Conservation (phyloP, 2,113 vertebrate genomes). For the Ictalurus furcatus region DNA sequence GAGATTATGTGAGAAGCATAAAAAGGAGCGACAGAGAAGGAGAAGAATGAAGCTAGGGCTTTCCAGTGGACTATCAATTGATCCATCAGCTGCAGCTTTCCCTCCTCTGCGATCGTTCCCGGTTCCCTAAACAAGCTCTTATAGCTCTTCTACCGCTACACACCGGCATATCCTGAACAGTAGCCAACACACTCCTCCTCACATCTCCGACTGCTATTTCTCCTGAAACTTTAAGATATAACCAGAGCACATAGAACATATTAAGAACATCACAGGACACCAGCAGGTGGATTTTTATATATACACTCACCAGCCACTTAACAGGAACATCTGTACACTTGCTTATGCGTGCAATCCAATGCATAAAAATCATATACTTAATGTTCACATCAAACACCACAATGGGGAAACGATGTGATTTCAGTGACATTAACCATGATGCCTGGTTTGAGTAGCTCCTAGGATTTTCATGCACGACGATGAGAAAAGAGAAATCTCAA, state of each 20-base stretch:
- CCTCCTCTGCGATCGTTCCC: background rate
- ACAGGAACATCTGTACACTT: background rate
- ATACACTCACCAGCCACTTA: background rate
- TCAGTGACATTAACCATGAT: background rate
- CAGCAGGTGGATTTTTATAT: background rate
- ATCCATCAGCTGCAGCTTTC: constrained; percentile 5
- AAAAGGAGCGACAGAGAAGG: background rate
- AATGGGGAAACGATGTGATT: background rate
- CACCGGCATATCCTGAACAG: constrained; percentile 8
- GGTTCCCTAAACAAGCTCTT: constrained; percentile 28
- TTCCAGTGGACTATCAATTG: constrained; percentile 1
- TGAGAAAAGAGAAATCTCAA: background rate
- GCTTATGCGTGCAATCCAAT: background rate
- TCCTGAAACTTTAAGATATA: constrained; percentile 5
- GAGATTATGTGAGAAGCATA: background rate
- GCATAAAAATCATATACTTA: background rate
- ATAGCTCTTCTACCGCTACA: background rate
- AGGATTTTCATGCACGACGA: background rate
- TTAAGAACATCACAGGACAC: background rate
- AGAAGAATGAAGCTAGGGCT: background rate
- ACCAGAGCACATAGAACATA: background rate
- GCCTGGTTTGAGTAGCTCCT: background rate
- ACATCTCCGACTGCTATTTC: constrained; percentile 23
- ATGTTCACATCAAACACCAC: background rate
- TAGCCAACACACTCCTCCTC: constrained; percentile 11